Evolutionary conservation across 2,888 invertebrate genomes (phyloP).

Genomic region (Volucella inflata): DNA sequence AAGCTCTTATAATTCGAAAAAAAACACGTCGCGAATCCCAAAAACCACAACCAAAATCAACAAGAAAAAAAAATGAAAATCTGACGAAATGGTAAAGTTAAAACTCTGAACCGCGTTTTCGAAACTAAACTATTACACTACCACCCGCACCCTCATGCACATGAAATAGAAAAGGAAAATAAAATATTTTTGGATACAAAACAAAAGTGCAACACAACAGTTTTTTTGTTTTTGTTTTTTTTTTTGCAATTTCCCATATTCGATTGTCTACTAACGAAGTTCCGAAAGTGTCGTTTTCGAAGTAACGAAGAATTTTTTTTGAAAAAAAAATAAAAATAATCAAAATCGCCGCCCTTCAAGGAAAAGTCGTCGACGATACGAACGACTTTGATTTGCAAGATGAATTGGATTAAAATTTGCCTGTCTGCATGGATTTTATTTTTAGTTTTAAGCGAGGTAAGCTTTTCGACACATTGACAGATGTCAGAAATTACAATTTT

Average conservation of each 20-base stretch:
- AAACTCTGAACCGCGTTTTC: conserved; percentile 46
- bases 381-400: conserved; percentile 78
- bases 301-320: neutral
- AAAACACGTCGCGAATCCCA: neutral
- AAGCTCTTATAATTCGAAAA: neutral
- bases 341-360: conserved; percentile 25
- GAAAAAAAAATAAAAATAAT: conserved; percentile 22
- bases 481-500: neutral
- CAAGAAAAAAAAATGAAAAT: conserved; percentile 22
- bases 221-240: too few relatives aligned
- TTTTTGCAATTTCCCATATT: too few relatives aligned
- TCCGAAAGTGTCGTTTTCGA: neutral
- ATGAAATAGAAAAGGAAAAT: too few relatives aligned
- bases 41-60: conserved; percentile 17
- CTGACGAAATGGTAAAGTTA: conserved; percentile 73
- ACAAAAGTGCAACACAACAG: too few relatives aligned
- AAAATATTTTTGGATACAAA: too few relatives aligned
- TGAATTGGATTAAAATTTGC: conserved; percentile 84
- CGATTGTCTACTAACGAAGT: too few relatives aligned
- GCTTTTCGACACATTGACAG: conserved; percentile 55
- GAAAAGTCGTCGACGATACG: conserved; percentile 22
- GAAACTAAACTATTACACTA: neutral
- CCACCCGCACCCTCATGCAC: too few relatives aligned
- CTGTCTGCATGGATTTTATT: conserved; percentile 82
- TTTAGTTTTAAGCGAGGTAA: conserved; percentile 82